A percentile compares a stretch with the other conserved stretches of the same genome.
Conservation (phyloP, 1,140 invertebrate species). For the Drosophila kepulauana region DNA sequence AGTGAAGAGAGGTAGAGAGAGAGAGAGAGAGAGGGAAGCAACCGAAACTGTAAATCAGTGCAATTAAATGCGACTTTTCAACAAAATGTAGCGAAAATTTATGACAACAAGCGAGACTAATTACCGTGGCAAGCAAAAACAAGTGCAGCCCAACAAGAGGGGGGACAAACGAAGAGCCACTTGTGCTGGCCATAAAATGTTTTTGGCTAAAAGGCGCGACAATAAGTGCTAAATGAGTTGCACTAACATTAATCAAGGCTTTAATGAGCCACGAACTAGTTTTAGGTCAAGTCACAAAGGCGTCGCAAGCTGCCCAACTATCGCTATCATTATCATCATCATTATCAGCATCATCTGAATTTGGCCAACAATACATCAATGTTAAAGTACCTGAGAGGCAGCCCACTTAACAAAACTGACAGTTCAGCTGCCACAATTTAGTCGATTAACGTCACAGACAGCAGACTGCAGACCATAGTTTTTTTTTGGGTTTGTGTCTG, state of each 20-base stretch:
- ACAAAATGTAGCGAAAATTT: slow-evolving; percentile 68
- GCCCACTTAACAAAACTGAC: slow-evolving; percentile 78
- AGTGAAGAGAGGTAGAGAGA: background rate
- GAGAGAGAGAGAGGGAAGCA: slow-evolving; percentile 34
- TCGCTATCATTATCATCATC: background rate
- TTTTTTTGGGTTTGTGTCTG: slow-evolving; percentile 10
- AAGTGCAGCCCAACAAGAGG: slow-evolving; percentile 22
- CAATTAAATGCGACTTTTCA: slow-evolving; percentile 81
- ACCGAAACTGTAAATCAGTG: slow-evolving; percentile 74
- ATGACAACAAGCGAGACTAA: slow-evolving; percentile 76
- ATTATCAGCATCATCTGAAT: slow-evolving; percentile 56
- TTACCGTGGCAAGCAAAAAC: slow-evolving; percentile 41
- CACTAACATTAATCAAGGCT: slow-evolving; percentile 69
- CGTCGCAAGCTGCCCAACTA: slow-evolving; percentile 7
- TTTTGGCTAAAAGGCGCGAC: slow-evolving; percentile 52
- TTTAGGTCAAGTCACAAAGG: slow-evolving; percentile 19
- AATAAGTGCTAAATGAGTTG: slow-evolving; percentile 52
- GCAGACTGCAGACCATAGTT: slow-evolving; percentile 19
- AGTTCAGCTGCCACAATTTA: slow-evolving; percentile 83
- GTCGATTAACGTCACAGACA: slow-evolving; percentile 78
- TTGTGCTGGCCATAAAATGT: slow-evolving; percentile 24
- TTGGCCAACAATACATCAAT: slow-evolving; percentile 69
- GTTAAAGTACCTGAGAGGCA: slow-evolving; percentile 36
- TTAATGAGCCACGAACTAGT: slow-evolving; percentile 58
- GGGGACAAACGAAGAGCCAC: background rate